Percentiles rank a stretch among this genome's conserved stretches.
phyloP scores from a whole-genome alignment of 1,140 invertebrate species.

The Pogonomyrmex californicus region DNA sequence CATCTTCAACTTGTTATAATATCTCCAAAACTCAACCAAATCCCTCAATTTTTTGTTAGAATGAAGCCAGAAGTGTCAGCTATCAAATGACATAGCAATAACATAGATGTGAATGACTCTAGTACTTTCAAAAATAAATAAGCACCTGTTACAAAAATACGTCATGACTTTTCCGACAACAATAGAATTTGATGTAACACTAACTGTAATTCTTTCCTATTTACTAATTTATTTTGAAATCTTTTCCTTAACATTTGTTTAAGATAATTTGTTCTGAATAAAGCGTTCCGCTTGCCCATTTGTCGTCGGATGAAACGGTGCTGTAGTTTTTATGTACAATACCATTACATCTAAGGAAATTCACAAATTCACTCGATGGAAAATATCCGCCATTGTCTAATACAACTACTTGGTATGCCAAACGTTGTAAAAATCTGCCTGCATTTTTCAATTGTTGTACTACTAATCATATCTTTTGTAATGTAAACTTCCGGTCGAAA shows the following conservation, averaged over 20 bases:
- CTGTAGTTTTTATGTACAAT: slow-evolving; percentile 40
- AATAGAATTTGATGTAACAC: slow-evolving; percentile 32
- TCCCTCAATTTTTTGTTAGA: too few relatives aligned
- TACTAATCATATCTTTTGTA: not conserved
- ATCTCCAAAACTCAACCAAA: too few relatives aligned
- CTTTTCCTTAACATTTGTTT: slow-evolving; percentile 15
- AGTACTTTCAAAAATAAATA: not conserved
- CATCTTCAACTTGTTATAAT: too few relatives aligned
- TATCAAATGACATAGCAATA: too few relatives aligned
- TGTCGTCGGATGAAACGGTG: not conserved
- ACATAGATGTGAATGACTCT: too few relatives aligned
- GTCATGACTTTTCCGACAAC: too few relatives aligned
- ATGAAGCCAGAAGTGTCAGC: too few relatives aligned
- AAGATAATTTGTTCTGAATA: not conserved
- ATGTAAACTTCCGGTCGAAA: slow-evolving; percentile 1
- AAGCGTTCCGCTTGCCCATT: slow-evolving; percentile 27
- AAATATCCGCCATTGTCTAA: slow-evolving; percentile 8
- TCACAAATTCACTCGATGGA: slow-evolving; percentile 69
- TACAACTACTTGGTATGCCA: not conserved
- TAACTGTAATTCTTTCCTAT: not conserved
- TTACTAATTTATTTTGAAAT: not conserved
- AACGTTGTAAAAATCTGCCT: slow-evolving; percentile 37
- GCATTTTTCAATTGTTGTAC: slow-evolving; percentile 11
- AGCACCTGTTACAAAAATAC: too few relatives aligned
- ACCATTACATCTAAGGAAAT: slow-evolving; percentile 71